Conservation (phyloP, 1,140 invertebrate species). For the Drosophila murphyi region DNA sequence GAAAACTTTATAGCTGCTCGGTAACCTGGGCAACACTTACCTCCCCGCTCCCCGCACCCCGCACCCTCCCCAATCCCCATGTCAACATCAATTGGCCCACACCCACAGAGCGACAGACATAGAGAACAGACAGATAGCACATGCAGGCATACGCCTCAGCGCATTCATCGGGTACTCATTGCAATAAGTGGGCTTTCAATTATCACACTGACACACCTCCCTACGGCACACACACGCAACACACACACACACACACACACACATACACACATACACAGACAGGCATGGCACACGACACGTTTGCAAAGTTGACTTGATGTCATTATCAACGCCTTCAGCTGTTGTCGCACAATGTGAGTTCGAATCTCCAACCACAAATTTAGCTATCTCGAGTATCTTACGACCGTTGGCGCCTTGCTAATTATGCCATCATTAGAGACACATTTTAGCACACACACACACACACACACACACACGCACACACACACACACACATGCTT, state of each 20-base stretch:
- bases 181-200: constrained; percentile 78
- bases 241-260: background rate
- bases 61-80: background rate
- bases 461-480: constrained; percentile 10
- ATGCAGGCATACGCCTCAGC: background rate
- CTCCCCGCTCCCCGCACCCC: background rate
- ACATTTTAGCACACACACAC: constrained; percentile 20
- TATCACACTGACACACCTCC: constrained; percentile 53
- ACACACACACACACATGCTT: background rate
- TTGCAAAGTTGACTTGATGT: constrained; percentile 75
- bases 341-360: constrained; percentile 22
- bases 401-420: constrained; percentile 59
- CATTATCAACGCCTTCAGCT: constrained; percentile 70
- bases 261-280: no score
- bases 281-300: constrained; percentile 6
- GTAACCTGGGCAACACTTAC: constrained; percentile 54
- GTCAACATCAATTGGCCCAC: constrained; percentile 37
- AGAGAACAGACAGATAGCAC: background rate
- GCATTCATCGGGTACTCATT: constrained; percentile 49
- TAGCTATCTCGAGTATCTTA: constrained; percentile 12
- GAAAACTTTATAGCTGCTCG: constrained; percentile 71
- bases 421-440: constrained; percentile 79
- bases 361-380: constrained; percentile 17
- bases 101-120: constrained; percentile 5
- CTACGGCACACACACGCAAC: background rate